phyloP scores from a whole-genome alignment of 2,113 vertebrate genomes.

The Halichoeres trimaculatus region DNA sequence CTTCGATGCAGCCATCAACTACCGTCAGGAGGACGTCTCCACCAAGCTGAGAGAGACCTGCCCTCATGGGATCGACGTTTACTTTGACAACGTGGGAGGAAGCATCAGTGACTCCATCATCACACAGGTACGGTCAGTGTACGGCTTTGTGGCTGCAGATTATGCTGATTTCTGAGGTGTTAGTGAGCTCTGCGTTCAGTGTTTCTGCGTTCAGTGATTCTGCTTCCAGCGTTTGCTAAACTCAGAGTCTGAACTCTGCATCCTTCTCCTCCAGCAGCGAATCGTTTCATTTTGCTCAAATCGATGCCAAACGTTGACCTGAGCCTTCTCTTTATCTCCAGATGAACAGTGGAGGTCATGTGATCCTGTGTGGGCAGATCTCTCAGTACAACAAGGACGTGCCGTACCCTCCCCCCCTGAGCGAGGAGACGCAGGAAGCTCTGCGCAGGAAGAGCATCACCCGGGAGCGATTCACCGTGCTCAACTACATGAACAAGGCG shows the following conservation, averaged over 20 bases:
- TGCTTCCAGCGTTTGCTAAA: not conserved
- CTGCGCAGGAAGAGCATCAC: conserved; percentile 86
- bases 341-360: conserved; percentile 92
- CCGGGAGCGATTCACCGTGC: conserved; percentile 91
- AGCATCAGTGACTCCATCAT: conserved; percentile 91
- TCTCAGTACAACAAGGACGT: conserved; percentile 97
- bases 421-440: conserved; percentile 79
- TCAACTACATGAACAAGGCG: conserved; percentile 89
- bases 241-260: not conserved
- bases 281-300: not conserved
- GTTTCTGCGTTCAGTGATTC: no score
- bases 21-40: conserved; percentile 84
- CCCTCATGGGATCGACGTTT: conserved; percentile 90
- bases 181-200: not conserved
- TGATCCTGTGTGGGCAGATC: conserved; percentile 96
- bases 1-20: conserved; percentile 92
- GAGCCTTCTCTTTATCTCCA: conserved; percentile 28
- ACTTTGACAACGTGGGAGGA: conserved; percentile 98
- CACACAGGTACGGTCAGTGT: conserved; percentile 70
- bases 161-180: not conserved
- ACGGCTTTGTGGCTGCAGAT: not conserved
- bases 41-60: conserved; percentile 85
- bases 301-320: not conserved
- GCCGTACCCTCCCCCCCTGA: conserved; percentile 92
- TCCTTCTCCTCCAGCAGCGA: not conserved